phyloP scores from a whole-genome alignment of 2,113 vertebrate species.

The Brachypteracias leptosomus region DNA sequence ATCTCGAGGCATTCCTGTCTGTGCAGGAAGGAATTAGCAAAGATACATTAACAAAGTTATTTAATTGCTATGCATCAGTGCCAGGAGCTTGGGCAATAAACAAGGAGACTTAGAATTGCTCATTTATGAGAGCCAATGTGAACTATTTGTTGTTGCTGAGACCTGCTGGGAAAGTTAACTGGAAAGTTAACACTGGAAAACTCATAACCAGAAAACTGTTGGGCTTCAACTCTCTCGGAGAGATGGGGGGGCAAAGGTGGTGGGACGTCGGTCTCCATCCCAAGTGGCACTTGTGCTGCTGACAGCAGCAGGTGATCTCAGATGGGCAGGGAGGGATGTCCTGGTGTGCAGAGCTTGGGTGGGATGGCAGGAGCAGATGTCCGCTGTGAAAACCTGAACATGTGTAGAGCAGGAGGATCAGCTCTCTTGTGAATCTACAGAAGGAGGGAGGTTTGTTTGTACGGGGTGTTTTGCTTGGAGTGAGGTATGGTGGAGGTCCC shows the following conservation, averaged over 20 bases:
- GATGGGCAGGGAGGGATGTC: accelerated
- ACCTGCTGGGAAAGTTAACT: background rate
- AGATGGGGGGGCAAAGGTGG: accelerated
- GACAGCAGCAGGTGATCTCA: background rate
- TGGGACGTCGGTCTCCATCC: background rate
- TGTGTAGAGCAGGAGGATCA: background rate
- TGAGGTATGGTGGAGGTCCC: background rate
- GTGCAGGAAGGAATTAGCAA: background rate
- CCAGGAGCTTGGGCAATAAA: background rate
- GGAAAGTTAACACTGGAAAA: background rate
- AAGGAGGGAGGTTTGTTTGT: background rate
- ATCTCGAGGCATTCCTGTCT: background rate
- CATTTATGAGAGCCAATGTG: background rate
- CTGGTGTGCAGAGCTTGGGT: background rate
- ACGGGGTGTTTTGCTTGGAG: background rate
- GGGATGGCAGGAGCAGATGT: background rate
- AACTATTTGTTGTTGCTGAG: background rate
- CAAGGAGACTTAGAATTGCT: background rate
- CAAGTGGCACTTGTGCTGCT: background rate
- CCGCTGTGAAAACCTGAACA: background rate
- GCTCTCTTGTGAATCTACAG: background rate
- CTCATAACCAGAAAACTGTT: too few relatives aligned
- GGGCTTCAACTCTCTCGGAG: background rate
- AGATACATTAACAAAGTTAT: background rate
- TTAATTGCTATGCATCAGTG: background rate